phyloP scores from a whole-genome alignment of 1,140 invertebrate genomes.

The Listronotus oregonensis region DNA sequence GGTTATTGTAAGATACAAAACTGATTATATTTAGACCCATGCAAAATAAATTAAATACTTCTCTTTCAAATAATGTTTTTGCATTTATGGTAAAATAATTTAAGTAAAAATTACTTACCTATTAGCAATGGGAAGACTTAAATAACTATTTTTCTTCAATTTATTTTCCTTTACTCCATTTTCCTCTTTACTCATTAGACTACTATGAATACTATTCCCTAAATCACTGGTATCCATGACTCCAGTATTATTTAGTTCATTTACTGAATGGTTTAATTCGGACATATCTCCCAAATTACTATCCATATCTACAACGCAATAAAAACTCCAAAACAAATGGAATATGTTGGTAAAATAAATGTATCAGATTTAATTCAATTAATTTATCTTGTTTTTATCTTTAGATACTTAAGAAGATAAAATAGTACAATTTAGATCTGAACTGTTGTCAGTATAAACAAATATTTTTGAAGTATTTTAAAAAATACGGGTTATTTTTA shows the following conservation, averaged over 20 bases:
- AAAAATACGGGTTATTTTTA: too few species aligned
- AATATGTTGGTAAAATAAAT: background rate
- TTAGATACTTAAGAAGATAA: too few species aligned
- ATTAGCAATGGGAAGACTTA: conserved; percentile 17
- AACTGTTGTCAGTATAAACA: too few species aligned
- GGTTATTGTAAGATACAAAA: too few species aligned
- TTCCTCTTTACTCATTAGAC: conserved; percentile 18
- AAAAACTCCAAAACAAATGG: background rate
- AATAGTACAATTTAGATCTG: too few species aligned
- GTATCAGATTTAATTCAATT: too few species aligned
- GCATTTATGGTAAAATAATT: too few species aligned
- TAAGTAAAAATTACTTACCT: conserved; percentile 12
- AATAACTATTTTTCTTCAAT: background rate
- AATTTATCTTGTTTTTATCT: too few species aligned
- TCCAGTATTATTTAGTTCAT: background rate
- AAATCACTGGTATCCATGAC: conserved; percentile 35
- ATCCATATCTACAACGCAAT: conserved; percentile 30
- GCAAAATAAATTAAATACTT: too few species aligned
- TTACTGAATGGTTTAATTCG: conserved; percentile 9
- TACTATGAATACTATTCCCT: conserved; percentile 30
- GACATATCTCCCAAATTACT: conserved; percentile 29
- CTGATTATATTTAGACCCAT: too few species aligned
- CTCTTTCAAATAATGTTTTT: too few species aligned
- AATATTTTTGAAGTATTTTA: too few species aligned
- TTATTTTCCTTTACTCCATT: background rate